A percentile compares a stretch with the other conserved stretches of the same genome.
These are phyloP conservation scores for Pteria penguin DNA, from an alignment of 2,888 invertebrate species.

Conservation along the genomic window DNA sequence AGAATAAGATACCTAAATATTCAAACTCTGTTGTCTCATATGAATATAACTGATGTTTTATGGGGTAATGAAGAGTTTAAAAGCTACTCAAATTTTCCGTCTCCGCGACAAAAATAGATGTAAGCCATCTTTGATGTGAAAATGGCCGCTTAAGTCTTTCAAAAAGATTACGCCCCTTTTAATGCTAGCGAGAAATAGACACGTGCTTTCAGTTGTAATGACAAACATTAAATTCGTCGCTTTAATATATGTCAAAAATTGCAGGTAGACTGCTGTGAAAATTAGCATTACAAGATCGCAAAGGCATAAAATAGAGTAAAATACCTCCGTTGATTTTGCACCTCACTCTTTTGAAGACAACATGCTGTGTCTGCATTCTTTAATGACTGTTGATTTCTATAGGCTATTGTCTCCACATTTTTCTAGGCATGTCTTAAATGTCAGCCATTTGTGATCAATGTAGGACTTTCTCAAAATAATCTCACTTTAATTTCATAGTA, in stretches of 20 bases:
- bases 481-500: too few species aligned
- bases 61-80: constrained; percentile 22
- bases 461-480: too few species aligned
- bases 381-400: too few species aligned
- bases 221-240: constrained; percentile 37
- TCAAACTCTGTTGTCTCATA: constrained; percentile 14
- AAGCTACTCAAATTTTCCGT: constrained; percentile 3
- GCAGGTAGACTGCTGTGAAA: constrained; percentile 28
- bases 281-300: constrained; percentile 10
- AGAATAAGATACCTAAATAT: constrained; percentile 5
- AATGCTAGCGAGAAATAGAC: constrained; percentile 32
- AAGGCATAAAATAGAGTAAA: neutral
- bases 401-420: too few species aligned
- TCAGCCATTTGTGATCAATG: too few species aligned
- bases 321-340: neutral
- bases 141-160: constrained; percentile 13
- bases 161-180: constrained; percentile 26
- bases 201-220: constrained; percentile 42
- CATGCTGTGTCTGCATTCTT: too few species aligned
- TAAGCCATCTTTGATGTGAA: constrained; percentile 23
- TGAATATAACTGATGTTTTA: constrained; percentile 19
- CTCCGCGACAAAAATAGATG: constrained; percentile 5
- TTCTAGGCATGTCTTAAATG: too few species aligned
- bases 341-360: neutral
- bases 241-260: constrained; percentile 21